A percentile compares a stretch with the other conserved stretches of the same genome.
Evolutionary conservation across 2,113 vertebrate genomes (phyloP).

Genomic region (Salminus brasiliensis): DNA sequence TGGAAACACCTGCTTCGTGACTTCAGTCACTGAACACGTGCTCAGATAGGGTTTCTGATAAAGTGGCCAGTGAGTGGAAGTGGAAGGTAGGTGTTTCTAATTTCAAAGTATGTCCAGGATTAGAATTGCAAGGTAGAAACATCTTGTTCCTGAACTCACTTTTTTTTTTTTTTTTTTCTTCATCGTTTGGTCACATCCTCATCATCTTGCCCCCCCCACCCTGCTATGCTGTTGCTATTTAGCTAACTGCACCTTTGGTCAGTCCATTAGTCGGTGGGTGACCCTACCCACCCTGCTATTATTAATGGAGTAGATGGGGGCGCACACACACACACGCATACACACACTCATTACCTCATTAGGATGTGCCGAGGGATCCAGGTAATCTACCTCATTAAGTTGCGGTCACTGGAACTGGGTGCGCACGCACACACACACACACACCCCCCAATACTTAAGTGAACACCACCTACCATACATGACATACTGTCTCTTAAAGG

Average conservation of each 20-base stretch:
- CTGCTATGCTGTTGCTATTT: slow-evolving; percentile 59
- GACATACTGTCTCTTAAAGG: not conserved
- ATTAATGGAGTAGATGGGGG: slow-evolving; percentile 78
- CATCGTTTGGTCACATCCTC: not conserved
- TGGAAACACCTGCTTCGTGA: too few species aligned
- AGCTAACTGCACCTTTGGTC: slow-evolving; percentile 71
- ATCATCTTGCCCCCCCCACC: not conserved
- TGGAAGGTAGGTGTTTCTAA: too few species aligned
- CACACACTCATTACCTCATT: slow-evolving; percentile 76
- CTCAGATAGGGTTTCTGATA: too few species aligned
- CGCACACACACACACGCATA: slow-evolving; percentile 66
- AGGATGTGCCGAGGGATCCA: slow-evolving; percentile 70
- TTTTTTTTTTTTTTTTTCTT: too few species aligned
- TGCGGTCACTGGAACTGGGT: slow-evolving; percentile 62
- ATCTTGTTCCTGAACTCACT: too few species aligned
- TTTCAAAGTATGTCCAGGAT: too few species aligned
- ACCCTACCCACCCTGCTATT: slow-evolving; percentile 66
- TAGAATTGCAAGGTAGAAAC: too few species aligned
- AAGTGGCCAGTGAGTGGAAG: too few species aligned
- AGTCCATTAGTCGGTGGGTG: slow-evolving; percentile 72
- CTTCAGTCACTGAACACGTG: too few species aligned
- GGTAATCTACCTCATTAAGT: slow-evolving; percentile 78
- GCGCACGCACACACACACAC: slow-evolving; percentile 43
- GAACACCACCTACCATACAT: not conserved
- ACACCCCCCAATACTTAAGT: slow-evolving; percentile 8